Evolutionary conservation across 2,888 invertebrate species (phyloP), one percentile per base, ranked within the genome.

Genomic region (Thumatha senex): DNA sequence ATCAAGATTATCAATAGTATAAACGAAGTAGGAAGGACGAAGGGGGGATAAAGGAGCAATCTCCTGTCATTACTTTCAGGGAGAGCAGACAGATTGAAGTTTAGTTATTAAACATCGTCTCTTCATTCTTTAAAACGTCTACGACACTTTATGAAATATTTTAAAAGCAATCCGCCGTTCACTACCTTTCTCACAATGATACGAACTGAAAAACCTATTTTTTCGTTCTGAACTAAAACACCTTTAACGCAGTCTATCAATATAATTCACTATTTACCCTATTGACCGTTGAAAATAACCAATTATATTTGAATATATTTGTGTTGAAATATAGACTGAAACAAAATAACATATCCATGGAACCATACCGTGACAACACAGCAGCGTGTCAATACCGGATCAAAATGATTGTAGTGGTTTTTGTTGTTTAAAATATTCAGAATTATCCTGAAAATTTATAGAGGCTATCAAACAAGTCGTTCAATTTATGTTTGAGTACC

Each of bases 291-390:
- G 47, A 36, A 42, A 51, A 54, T 51, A 56, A 54, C 54, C 52
- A 58, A 58, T 46, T 51, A n/a, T 29, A 58, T 65, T 68, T 48
- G 52, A 65, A 65, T 61, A 61, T 65, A 56, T 57, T 44, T 34
- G 30, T 54, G 38, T 54, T 54, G 51, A 52, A 49, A 53, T 58
- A 58, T 58, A 38, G 52, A 61, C 52, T 49, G 56, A 58, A 65
- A 48, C 51, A 68, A 61, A 65, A 24, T 62, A 62, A 54, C 52
- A 38, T 33, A 46, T 31, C 45, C 34, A 45, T 15, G 12, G 39
- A 46, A 50, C 42, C 14, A 31, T 7, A 18, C n/a, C 18, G 30
- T 5, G 34, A 7, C 13, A 52, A 54, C 12, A 11, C 12, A 11
- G 24, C 40, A 39, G 49, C 53, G 46, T 54, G 56, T 61, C 69